A percentile compares a stretch with the other conserved stretches of the same genome.
Conservation (phyloP, 1,140 invertebrate species). For the Leptestheria dahalacensis region DNA sequence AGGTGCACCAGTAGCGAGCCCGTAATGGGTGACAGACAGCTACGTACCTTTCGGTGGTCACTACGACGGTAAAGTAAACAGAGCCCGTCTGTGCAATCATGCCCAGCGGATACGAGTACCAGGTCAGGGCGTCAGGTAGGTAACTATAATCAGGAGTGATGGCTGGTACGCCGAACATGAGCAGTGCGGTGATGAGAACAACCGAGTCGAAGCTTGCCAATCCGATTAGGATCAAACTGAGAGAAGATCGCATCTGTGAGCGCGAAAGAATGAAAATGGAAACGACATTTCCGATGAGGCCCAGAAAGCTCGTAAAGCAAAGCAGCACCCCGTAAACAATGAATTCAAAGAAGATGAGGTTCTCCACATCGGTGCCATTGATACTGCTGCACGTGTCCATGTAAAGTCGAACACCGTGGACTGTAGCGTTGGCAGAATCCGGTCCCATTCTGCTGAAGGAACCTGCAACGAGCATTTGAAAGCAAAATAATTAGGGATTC, state of each 20-base stretch:
- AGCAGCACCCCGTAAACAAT: background rate
- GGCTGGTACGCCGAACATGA: conserved; percentile 71
- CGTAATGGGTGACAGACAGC: conserved; percentile 87
- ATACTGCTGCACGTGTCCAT: background rate
- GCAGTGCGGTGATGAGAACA: conserved; percentile 67
- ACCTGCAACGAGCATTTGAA: too few relatives aligned
- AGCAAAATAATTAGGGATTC: too few relatives aligned
- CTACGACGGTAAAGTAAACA: conserved; percentile 88
- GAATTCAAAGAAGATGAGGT: background rate
- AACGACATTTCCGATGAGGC: conserved; percentile 74
- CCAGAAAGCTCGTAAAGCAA: conserved; percentile 36
- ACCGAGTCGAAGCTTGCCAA: conserved; percentile 80
- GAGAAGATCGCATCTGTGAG: conserved; percentile 84
- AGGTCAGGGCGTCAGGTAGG: conserved; percentile 65
- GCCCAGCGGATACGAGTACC: conserved; percentile 69
- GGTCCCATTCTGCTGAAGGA: too few relatives aligned
- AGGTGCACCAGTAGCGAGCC: conserved; percentile 77
- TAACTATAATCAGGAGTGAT: conserved; percentile 58
- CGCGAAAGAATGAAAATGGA: conserved; percentile 78
- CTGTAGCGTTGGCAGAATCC: background rate
- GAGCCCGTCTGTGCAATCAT: conserved; percentile 49
- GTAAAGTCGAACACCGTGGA: background rate
- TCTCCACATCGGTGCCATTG: background rate
- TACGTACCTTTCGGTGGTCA: conserved; percentile 88
- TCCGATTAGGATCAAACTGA: conserved; percentile 76